Base-by-base conservation (phyloP, 2,888 invertebrate species). In the Latrodectus hesperus region DNA sequence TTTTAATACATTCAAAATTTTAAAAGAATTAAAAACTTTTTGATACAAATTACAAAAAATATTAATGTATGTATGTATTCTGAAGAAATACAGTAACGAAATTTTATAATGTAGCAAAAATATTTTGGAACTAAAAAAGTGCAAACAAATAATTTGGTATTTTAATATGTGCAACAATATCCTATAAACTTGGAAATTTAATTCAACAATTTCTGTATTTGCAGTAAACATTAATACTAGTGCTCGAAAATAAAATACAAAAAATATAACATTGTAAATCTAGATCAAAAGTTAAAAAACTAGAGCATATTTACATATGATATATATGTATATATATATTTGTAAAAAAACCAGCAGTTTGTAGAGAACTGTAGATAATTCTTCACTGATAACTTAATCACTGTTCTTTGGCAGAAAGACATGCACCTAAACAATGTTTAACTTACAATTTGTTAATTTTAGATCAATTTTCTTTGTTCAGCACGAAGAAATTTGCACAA, bases 201-300 rank as follows among this genome's bases (percentile, higher is more conserved):
- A 26, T 51, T 76, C 22, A 70, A 78, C 73, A 84, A 84, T 73
- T 84, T 72, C 17, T 55, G 38, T 16, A 74, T 51, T 55, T 70
- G 51, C 51, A 70, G 73, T 78, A 68, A 87, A 88, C 53, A 64
- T 68, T 71, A 73, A 67, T 83, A 78, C 82, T 88, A 79, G 87
- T 83, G 87, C 87, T 75, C 49, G 55, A 83, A 88, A 88, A 88
- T 88, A 88, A 88, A 88, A 88, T 83, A 88, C 87, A 83, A 88
- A 88, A 88, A 83, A 88, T 83, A 88, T 83, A 88, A 83, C 83
- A 88, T 73, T 83, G 81, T 88, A 82, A 88, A 83, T 88, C 87
- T 88, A 83, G 78, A 73, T 83, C 68, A 68, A 81, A 78, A 88
- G 87, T 88, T 88, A 88, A 88, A 88, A 88, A 88, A 88, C 87